Conservation (phyloP, 2,888 invertebrate genomes). For the Eupithecia exiguata region DNA sequence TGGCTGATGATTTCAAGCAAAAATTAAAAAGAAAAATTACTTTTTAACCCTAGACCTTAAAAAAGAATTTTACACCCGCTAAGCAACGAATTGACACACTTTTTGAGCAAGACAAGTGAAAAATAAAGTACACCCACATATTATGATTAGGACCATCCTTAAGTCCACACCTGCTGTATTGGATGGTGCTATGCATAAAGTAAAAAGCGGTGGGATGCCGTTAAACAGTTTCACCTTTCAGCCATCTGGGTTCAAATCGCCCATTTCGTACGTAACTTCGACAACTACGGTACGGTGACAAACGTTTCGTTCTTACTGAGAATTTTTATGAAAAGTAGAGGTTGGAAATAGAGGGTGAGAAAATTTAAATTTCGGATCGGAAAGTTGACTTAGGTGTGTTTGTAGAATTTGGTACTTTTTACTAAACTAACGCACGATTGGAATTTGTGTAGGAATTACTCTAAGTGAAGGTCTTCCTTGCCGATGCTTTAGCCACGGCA, state of each 20-base stretch:
- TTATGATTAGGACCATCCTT: background rate
- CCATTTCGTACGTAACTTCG: slow-evolving; percentile 60
- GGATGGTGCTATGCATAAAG: slow-evolving; percentile 53
- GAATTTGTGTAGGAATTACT: too few relatives aligned
- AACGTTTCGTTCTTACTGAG: background rate
- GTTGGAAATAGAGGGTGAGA: background rate
- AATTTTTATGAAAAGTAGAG: background rate
- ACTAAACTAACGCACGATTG: background rate
- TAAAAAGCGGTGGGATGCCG: slow-evolving; percentile 44
- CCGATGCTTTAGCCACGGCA: too few relatives aligned
- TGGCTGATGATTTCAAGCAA: too few relatives aligned
- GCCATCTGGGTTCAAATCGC: slow-evolving; percentile 56
- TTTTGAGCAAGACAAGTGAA: too few relatives aligned
- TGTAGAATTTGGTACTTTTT: background rate
- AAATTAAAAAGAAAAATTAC: too few relatives aligned
- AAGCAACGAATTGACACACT: too few relatives aligned
- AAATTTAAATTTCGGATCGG: background rate
- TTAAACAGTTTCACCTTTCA: slow-evolving; percentile 53
- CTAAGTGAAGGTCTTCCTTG: too few relatives aligned
- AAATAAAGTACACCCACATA: too few relatives aligned
- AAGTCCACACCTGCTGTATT: slow-evolving; percentile 18
- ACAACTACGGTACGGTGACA: slow-evolving; percentile 47
- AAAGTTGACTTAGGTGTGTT: background rate
- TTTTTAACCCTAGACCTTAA: too few relatives aligned
- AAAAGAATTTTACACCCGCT: too few relatives aligned